These are phyloP conservation scores for Cardiocondyla obscurior DNA, from an alignment of 1,140 invertebrate species.

Conservation along the genomic window DNA sequence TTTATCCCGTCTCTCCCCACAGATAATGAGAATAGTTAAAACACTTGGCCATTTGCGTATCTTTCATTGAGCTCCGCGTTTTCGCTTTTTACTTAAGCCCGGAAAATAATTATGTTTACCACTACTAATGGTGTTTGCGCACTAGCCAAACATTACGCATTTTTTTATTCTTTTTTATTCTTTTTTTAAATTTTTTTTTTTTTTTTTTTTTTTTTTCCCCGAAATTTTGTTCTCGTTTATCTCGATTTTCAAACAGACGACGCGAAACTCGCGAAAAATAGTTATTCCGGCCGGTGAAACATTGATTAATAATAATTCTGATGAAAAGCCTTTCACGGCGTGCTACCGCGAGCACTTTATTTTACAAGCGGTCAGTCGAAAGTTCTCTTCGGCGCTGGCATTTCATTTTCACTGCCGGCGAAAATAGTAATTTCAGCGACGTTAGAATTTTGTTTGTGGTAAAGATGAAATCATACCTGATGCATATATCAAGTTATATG, in stretches of 20 bases:
- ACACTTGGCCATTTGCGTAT: conserved; percentile 4
- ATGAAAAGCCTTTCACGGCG: not conserved
- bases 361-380: not conserved
- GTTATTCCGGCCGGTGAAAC: not conserved
- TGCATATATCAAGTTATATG: not conserved
- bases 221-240: not conserved
- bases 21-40: conserved; percentile 39
- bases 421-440: not conserved
- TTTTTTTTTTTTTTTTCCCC: not conserved
- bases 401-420: not conserved
- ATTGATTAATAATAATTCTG: not conserved
- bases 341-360: not conserved
- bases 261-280: not conserved
- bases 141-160: not conserved
- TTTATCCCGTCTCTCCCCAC: not conserved
- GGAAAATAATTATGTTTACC: not conserved
- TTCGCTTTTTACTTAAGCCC: conserved; percentile 7
- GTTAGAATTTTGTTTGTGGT: not conserved
- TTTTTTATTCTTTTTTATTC: not conserved
- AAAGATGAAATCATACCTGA: conserved; percentile 13
- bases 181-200: too few relatives aligned
- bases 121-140: not conserved
- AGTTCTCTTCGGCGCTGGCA: not conserved
- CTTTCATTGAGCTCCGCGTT: not conserved
- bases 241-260: not conserved